Evolutionary conservation across 2,113 vertebrate species (phyloP).

Genomic region (Ramphastos sulfuratus): DNA sequence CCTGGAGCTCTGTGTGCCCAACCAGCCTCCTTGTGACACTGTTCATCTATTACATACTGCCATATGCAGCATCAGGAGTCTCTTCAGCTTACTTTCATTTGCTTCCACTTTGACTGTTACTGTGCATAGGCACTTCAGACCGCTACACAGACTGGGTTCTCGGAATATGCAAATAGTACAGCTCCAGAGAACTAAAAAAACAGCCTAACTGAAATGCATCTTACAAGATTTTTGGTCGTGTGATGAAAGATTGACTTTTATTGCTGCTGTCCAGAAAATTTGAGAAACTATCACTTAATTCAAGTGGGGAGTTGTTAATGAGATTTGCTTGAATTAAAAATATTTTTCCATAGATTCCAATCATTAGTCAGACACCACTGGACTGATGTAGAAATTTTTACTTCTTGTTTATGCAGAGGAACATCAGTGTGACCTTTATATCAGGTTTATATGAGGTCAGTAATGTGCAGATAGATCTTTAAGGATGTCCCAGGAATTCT

Average conservation of each 20-base stretch:
- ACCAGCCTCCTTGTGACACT: background rate
- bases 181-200: background rate
- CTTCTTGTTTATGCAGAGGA: background rate
- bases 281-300: background rate
- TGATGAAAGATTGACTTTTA: background rate
- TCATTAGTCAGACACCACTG: background rate
- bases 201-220: background rate
- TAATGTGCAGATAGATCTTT: background rate
- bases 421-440: background rate
- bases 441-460: background rate
- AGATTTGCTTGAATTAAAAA: background rate
- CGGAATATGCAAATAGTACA: background rate
- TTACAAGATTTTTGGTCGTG: background rate
- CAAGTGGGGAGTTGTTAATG: background rate
- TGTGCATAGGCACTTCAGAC: background rate
- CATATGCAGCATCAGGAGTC: background rate
- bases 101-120: background rate
- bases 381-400: background rate
- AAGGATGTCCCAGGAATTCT: background rate
- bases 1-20: background rate
- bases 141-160: background rate
- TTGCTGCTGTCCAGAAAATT: background rate
- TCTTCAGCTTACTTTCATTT: background rate
- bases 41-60: background rate
- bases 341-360: background rate